Evolutionary conservation across 2,113 vertebrate genomes (phyloP), one percentile per base, ranked within the genome.

Genomic region (Campylomormyrus numenius): DNA sequence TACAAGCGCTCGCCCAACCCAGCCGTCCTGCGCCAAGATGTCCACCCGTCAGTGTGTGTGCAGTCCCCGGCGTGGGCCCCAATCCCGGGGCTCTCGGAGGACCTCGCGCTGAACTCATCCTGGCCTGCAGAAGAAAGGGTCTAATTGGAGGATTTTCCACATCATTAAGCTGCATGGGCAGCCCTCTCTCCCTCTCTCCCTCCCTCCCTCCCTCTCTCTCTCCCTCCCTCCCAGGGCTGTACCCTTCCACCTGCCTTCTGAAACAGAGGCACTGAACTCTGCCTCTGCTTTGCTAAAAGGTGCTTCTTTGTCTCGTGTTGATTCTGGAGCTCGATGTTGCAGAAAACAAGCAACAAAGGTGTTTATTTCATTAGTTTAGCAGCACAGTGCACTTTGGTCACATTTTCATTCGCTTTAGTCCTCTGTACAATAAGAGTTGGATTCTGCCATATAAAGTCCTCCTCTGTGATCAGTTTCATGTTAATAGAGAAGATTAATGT

Each of bases 61-160:
- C 89, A 92, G 94, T 90, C 93, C 91, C 88, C 10, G 13, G 92
- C 92, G 89, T 85, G 85, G 74, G 92, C 93, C 89, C 92, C 96
- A 96, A 96, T 96, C 96, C 95, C 91, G n/a, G n/a, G 92, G 90
- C 93, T 95, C 94, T 95, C 95, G 94, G 94, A 94, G 94, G 93
- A 94, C 93, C 94, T 92, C 27, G 90, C 91, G 92, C 95, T 96
- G 95, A 96, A 96, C 95, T 95, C 94, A 95, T 95, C 95, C 94
- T 94, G 94, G 92, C 94, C 94, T 93, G 93, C 93, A 94, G 94
- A 95, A 95, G 74, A 95, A 96, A 95, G 91, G 93, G 94, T 94
- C 95, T 96, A 96, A 96, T 96, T 96, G 96, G 96, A 94, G 95
- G 96, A 96, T 96, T 96, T 96, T 96, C 95, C 94, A 93, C 95